Conservation (phyloP, 2,113 vertebrate species). For the Lamprologus lemairii region DNA sequence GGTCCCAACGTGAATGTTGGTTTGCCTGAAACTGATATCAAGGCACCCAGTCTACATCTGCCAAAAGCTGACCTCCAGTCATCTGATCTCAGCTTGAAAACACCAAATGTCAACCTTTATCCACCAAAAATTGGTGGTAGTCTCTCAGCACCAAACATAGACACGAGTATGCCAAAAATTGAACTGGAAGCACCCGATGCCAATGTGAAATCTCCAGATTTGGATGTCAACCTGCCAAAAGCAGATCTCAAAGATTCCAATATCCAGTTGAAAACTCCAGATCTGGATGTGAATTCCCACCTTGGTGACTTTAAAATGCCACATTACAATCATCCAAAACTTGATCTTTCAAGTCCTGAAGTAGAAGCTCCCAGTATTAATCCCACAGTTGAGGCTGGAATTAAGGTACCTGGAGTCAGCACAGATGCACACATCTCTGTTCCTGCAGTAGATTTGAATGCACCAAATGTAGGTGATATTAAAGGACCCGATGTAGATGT, state of each 20-base stretch:
- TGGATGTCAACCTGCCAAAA: slow-evolving; percentile 7
- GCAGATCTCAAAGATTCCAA: slow-evolving; percentile 8
- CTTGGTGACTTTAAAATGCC: slow-evolving; percentile 42
- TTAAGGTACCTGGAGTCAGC: slow-evolving; percentile 29
- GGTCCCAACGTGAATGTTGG: background rate
- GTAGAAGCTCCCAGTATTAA: slow-evolving; percentile 19
- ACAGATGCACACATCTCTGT: background rate
- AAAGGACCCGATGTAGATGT: slow-evolving; percentile 25
- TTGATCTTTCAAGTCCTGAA: slow-evolving; percentile 36
- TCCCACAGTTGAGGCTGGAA: slow-evolving; percentile 4
- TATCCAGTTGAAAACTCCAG: slow-evolving; percentile 31
- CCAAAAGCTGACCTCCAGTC: background rate
- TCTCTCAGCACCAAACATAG: background rate
- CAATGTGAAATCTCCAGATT: background rate
- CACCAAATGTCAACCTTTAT: background rate
- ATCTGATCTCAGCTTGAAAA: background rate
- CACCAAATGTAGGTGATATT: slow-evolving; percentile 1
- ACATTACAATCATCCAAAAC: slow-evolving; percentile 45
- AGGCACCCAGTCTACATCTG: slow-evolving; percentile 18
- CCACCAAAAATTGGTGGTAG: background rate
- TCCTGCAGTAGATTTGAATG: slow-evolving; percentile 22
- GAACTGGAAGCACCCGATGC: background rate
- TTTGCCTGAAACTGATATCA: slow-evolving; percentile 31
- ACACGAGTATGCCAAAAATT: background rate
- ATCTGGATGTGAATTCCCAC: slow-evolving; percentile 10